Conservation (phyloP, 2,797 vertebrate genomes). For the Glossophaga mutica region DNA sequence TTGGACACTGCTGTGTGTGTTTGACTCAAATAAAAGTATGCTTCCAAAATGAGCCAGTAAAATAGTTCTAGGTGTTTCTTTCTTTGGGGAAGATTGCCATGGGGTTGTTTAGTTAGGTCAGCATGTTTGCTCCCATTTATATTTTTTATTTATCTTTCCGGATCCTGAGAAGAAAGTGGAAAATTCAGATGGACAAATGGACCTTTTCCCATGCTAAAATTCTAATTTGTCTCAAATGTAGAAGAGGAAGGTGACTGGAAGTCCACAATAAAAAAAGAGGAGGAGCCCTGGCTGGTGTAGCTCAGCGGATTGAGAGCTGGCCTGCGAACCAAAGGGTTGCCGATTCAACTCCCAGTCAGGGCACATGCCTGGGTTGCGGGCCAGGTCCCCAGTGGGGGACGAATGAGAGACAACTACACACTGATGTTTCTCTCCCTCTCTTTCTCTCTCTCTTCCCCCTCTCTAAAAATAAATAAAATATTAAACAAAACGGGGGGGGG, state of each 20-base stretch:
- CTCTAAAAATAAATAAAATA: too few relatives aligned
- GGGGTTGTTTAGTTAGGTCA: not conserved
- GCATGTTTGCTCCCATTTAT: not conserved
- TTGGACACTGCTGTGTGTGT: not conserved
- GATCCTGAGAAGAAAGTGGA: not conserved
- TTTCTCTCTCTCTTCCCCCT: too few relatives aligned
- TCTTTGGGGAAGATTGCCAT: not conserved
- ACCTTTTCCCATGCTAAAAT: not conserved
- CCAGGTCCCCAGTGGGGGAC: too few relatives aligned
- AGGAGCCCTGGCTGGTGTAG: too few relatives aligned
- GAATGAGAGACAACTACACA: too few relatives aligned
- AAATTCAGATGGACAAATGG: not conserved
- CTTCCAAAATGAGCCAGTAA: not conserved
- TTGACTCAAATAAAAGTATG: not conserved
- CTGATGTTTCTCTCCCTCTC: too few relatives aligned
- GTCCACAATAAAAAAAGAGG: not conserved
- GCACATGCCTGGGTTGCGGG: too few relatives aligned
- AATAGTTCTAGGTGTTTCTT: not conserved
- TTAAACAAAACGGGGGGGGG: too few relatives aligned
- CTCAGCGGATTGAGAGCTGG: too few relatives aligned
- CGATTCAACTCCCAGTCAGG: too few relatives aligned
- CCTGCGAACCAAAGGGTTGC: too few relatives aligned
- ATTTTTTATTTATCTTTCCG: not conserved
- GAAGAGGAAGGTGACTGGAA: not conserved
- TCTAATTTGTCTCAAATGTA: not conserved